Base-by-base conservation (phyloP, 2,797 vertebrate genomes). In the Taeniopygia guttata region DNA sequence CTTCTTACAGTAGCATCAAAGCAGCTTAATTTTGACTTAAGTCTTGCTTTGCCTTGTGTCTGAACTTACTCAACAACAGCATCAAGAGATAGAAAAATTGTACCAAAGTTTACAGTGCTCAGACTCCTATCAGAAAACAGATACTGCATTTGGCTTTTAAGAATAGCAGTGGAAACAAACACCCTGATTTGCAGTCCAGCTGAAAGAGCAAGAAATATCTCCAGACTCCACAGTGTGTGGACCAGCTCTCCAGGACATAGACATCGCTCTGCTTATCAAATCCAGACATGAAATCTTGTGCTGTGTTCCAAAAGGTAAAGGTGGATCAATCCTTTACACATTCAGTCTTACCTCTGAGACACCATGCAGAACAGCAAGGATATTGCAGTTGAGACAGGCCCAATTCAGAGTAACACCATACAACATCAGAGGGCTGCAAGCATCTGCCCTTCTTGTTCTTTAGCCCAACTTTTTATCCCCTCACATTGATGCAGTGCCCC, bases 161-260 rank as follows among this genome's bases (percentile, higher is more conserved):
- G 8, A 87, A 3, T 0, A 66, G 2, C 17, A 13, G 27, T 16
- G 2, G 73, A 79, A 38, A 40, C 34, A 79, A 38, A 40, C 34
- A 11, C 10, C 10, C 15, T 54, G 11, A 45, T 81, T 2, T 45
- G 9, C 32, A 51, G n/a, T n/a, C n/a, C 32, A 67, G 40, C 13
- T 30, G 49, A 67, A 48, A 5, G 10, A 82, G 21, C n/a, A 72
- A 30, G 15, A 45, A 34, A 13, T 5, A 5, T 11, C 18, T 64
- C 17, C 46, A 76, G 25, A 42, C 25, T 70, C 46, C 15, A 3
- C 0, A 36, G 40, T 11, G 32, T 9, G 5, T 21, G 3, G 11
- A 34, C 7, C 42, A 77, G 34, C 10, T 15, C 45, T 55, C 27
- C 15, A 79, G 60, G 64, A 74, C 36, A 74, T 0, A 29, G 42